Evolutionary conservation across 35 echinoderm and acorn worm species (phyloP).

Genomic region (Holothuria glaberrima): DNA sequence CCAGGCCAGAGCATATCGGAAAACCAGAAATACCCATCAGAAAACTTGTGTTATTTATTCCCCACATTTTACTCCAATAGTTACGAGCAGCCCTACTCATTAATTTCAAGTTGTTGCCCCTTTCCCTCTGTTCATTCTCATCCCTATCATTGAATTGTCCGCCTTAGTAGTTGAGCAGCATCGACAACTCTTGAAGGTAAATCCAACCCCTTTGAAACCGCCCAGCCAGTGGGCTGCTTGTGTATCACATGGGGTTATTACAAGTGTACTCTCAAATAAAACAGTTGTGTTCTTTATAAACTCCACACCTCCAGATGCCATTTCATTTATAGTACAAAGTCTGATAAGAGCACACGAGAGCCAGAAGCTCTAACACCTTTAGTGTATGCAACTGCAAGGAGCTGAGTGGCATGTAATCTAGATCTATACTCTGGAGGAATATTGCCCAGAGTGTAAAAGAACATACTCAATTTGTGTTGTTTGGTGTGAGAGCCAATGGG

Average conservation of each 20-base stretch:
- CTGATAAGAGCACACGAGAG: neutral
- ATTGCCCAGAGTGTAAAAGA: slow-evolving; percentile 50
- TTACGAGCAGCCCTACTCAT: slow-evolving; percentile 25
- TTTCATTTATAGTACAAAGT: slow-evolving; percentile 44
- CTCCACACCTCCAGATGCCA: slow-evolving; percentile 37
- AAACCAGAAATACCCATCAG: slow-evolving; percentile 47
- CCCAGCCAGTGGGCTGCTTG: slow-evolving; percentile 67
- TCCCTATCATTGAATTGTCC: slow-evolving; percentile 28
- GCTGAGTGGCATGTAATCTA: slow-evolving; percentile 33
- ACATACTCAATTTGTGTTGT: slow-evolving; percentile 68
- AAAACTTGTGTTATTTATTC: slow-evolving; percentile 68
- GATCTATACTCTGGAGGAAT: slow-evolving; percentile 55
- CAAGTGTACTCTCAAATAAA: slow-evolving; percentile 53
- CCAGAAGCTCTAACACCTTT: slow-evolving; percentile 5
- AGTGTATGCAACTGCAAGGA: slow-evolving; percentile 65
- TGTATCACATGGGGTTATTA: slow-evolving; percentile 56
- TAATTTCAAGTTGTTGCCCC: neutral
- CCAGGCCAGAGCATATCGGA: slow-evolving; percentile 32
- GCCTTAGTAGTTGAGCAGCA: slow-evolving; percentile 25
- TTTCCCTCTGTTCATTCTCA: slow-evolving; percentile 59
- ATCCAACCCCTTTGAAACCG: slow-evolving; percentile 80
- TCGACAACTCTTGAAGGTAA: slow-evolving; percentile 69
- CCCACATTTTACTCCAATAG: slow-evolving; percentile 81
- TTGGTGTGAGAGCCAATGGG: slow-evolving; percentile 65
- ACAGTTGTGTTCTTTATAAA: slow-evolving; percentile 27